Percentiles rank a stretch among this genome's conserved stretches.
These are phyloP conservation scores for Selene dorsalis DNA, from an alignment of 2,797 vertebrate species.

Conservation along the genomic window DNA sequence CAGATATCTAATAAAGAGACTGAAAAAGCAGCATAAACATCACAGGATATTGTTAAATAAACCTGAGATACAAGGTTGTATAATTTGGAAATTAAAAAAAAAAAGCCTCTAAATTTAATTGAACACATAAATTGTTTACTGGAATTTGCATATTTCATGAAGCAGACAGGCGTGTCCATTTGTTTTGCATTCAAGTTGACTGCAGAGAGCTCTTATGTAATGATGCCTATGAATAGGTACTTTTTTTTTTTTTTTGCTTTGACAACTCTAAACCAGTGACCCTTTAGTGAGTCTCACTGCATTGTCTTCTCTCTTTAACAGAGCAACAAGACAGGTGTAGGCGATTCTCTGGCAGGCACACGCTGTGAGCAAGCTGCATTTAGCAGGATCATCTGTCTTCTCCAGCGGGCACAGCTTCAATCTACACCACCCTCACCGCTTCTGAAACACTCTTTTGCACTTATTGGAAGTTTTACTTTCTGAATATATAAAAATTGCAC, in stretches of 20 bases:
- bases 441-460: conserved; percentile 51
- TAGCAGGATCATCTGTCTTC: background rate
- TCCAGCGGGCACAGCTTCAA: conserved; percentile 10
- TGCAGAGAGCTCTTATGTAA: conserved; percentile 49
- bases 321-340: conserved; percentile 77
- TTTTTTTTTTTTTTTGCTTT: conserved; percentile 34
- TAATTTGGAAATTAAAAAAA: background rate
- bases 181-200: conserved; percentile 29
- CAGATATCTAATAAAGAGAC: conserved; percentile 12
- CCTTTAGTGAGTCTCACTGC: conserved; percentile 45
- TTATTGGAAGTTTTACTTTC: conserved; percentile 44
- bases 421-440: background rate
- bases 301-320: conserved; percentile 70
- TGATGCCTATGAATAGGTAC: conserved; percentile 17
- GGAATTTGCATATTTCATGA: conserved; percentile 31
- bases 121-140: conserved; percentile 26
- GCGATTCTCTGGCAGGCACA: conserved; percentile 71
- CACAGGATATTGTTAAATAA: conserved; percentile 15
- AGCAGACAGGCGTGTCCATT: conserved; percentile 30
- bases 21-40: background rate
- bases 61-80: background rate
- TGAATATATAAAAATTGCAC: conserved; percentile 9
- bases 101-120: conserved; percentile 28
- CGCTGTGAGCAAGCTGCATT: conserved; percentile 60
- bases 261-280: conserved; percentile 30